Evolutionary conservation across 2,797 vertebrate species (phyloP), one percentile per base, ranked within the genome.

Genomic region (Ceryle rudis): DNA sequence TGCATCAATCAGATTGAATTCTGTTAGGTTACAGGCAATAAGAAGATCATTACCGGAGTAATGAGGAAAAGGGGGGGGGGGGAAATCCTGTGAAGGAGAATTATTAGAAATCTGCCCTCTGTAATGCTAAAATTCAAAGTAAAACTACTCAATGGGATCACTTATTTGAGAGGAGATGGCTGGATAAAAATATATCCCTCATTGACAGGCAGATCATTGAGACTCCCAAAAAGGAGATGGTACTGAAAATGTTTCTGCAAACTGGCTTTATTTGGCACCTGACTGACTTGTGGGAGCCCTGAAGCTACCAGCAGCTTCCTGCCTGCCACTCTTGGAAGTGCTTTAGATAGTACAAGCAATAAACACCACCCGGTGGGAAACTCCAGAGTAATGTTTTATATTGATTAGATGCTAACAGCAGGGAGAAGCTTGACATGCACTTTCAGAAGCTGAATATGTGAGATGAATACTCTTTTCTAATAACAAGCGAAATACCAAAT

Each of bases 121-220:
- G 15, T 65, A 78, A 78, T 73, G 65, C 18, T 80, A 64, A 91
- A 93, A 91, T 75, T 85, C 51, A 75, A 93, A 89, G 70, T 84
- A 91, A 92, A 94, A 60, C 55, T 82, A 33, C 81, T 97, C 86
- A 90, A 62, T 73, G 46, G 35, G 54, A 65, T 95, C 80, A 83
- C 58, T 83, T 93, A 51, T 93, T 94, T 85, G 88, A 86, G 86
- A 96, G 70, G 57, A 96, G 77, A 52, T 94, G 66, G 47, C 66
- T 73, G 83, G 65, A 41, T 95, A 96, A 96, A 97, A 97, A 95
- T 96, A 97, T 91, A 77, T 74, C 94, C 67, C 58, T 83, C 91
- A 92, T 91, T 95, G 94, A 88, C 70, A 94, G 89, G 95, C 89
- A 92, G 87, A 69, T 67, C 91, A 88, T 26, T 87, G 70, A 85